A percentile compares a stretch with the other conserved stretches of the same genome.
These are phyloP conservation scores for Habrosyne pyritoides DNA, from an alignment of 2,888 invertebrate species.

Conservation along the genomic window DNA sequence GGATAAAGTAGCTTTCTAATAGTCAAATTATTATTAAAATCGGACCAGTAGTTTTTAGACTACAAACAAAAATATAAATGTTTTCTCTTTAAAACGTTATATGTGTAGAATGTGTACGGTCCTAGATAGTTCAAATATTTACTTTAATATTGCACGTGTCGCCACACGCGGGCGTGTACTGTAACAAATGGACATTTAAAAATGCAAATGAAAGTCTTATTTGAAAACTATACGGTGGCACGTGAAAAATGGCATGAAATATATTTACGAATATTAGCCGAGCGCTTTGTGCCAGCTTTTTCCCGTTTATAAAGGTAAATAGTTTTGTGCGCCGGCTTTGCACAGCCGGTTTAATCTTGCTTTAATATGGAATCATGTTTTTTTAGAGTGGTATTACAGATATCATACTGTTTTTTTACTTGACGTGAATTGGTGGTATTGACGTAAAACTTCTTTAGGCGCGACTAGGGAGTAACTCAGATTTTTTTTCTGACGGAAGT, in stretches of 20 bases:
- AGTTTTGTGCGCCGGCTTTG: background rate
- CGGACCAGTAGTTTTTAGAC: too few species aligned
- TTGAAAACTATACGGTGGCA: constrained; percentile 21
- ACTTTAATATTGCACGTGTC: background rate
- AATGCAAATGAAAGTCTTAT: constrained; percentile 23
- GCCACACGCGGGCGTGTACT: constrained; percentile 22
- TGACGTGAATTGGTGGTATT: too few species aligned
- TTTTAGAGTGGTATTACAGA: background rate
- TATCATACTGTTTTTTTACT: background rate
- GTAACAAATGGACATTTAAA: constrained; percentile 39
- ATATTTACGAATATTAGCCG: constrained; percentile 6
- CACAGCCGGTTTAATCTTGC: background rate
- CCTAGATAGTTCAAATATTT: background rate
- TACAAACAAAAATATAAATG: too few species aligned
- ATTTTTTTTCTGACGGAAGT: too few species aligned
- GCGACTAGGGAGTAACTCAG: too few species aligned
- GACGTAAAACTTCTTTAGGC: too few species aligned
- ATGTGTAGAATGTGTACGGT: too few species aligned
- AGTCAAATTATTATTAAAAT: too few species aligned
- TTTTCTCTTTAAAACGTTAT: too few species aligned
- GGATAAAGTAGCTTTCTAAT: too few species aligned
- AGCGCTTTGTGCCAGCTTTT: background rate
- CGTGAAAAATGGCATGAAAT: constrained; percentile 28
- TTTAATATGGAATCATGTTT: background rate
- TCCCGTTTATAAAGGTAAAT: constrained; percentile 1